phyloP scores from a whole-genome alignment of 2,888 invertebrate genomes.

The Antheraea yamamai region DNA sequence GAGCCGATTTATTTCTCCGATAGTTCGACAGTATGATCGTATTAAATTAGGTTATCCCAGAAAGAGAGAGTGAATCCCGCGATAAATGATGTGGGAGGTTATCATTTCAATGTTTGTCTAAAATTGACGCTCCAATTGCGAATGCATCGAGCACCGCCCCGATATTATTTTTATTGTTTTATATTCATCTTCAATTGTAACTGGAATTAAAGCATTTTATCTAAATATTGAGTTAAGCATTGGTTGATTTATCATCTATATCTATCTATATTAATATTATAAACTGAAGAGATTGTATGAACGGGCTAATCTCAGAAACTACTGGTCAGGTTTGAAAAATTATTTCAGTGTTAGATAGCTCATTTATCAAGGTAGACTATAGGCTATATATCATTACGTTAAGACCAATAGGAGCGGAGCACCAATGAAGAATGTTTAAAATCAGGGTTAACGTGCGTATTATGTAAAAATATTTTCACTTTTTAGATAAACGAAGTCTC shows the following conservation, averaged over 20 bases:
- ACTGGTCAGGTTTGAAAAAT: too few species aligned
- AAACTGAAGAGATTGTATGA: background rate
- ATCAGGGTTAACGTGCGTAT: too few species aligned
- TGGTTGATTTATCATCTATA: background rate
- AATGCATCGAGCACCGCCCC: constrained; percentile 33
- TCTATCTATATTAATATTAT: background rate
- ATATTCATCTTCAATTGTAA: background rate
- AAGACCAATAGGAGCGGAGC: too few species aligned
- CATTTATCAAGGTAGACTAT: too few species aligned
- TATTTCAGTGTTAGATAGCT: too few species aligned
- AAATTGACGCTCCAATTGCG: constrained; percentile 54
- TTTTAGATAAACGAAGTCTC: too few species aligned
- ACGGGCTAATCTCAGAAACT: too few species aligned
- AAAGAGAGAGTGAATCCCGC: constrained; percentile 61
- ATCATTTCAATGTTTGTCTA: constrained; percentile 48
- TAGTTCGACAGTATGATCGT: background rate
- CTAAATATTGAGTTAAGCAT: background rate
- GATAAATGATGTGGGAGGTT: constrained; percentile 58
- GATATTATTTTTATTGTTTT: constrained; percentile 20
- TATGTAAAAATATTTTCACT: too few species aligned
- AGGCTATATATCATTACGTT: too few species aligned
- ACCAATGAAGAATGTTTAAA: too few species aligned
- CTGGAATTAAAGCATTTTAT: background rate
- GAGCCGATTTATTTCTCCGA: background rate
- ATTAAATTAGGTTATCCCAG: constrained; percentile 68